phyloP scores from a whole-genome alignment of 2,888 invertebrate species.

The Sarcophaga carnaria region DNA sequence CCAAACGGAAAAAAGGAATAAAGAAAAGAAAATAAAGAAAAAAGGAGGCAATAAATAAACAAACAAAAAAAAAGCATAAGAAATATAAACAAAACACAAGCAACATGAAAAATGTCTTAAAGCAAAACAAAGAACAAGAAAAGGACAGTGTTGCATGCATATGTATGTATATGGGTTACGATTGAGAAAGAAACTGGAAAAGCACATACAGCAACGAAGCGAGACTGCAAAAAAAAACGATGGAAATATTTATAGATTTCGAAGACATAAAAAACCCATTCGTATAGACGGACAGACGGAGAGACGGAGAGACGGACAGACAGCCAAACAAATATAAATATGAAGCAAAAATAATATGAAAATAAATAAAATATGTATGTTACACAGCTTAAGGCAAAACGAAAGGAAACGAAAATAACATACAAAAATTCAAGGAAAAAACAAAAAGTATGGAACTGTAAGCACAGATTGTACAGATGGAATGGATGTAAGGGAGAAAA shows the following conservation, averaged over 20 bases:
- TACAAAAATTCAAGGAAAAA: not conserved
- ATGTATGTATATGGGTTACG: no score
- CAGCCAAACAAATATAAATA: slow-evolving; percentile 12
- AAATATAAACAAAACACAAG: not conserved
- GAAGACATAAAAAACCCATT: no score
- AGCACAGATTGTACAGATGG: not conserved
- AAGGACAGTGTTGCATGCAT: slow-evolving; percentile 38
- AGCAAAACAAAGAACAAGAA: not conserved
- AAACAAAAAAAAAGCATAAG: not conserved
- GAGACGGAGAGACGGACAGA: slow-evolving; percentile 1
- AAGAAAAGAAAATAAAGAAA: not conserved
- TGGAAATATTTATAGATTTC: not conserved
- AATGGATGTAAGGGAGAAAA: not conserved
- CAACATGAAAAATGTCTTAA: slow-evolving; percentile 18
- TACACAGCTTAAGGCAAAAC: slow-evolving; percentile 57
- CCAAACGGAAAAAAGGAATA: slow-evolving; percentile 26
- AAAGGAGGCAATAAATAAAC: not conserved
- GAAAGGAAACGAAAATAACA: no score
- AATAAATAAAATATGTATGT: slow-evolving; percentile 36
- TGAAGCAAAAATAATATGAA: slow-evolving; percentile 30
- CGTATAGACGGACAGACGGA: not conserved
- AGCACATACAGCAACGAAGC: not conserved
- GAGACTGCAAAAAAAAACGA: not conserved
- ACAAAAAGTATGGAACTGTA: not conserved
- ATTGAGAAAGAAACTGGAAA: no score